Evolutionary conservation across 2,888 invertebrate species (phyloP).

Genomic region (Blastobasis adustella): DNA sequence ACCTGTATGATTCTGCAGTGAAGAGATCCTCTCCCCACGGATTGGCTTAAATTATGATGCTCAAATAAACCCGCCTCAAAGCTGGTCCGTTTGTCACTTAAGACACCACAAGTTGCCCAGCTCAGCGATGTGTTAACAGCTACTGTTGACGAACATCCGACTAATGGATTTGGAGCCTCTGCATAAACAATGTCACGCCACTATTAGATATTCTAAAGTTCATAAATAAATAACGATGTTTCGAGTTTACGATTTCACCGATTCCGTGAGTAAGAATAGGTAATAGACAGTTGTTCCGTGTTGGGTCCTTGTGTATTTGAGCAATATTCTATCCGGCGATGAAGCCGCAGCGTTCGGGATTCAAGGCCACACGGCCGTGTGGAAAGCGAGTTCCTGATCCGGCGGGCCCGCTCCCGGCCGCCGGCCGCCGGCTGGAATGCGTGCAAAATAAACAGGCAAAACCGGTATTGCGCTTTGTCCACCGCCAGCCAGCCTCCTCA

Average conservation of each 20-base stretch:
- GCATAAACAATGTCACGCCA: slow-evolving; percentile 24
- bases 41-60: slow-evolving; percentile 38
- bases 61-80: slow-evolving; percentile 32
- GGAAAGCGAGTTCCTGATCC: slow-evolving; percentile 55
- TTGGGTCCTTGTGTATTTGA: slow-evolving; percentile 1
- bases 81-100: slow-evolving; percentile 7
- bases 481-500: slow-evolving; percentile 36
- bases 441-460: slow-evolving; percentile 71
- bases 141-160: slow-evolving; percentile 26
- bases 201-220: slow-evolving; percentile 16
- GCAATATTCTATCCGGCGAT: slow-evolving; percentile 30
- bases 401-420: slow-evolving; percentile 53
- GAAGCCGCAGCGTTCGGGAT: slow-evolving; percentile 32
- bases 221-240: slow-evolving; percentile 19
- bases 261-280: background rate
- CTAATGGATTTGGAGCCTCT: slow-evolving; percentile 24
- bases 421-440: slow-evolving; percentile 60
- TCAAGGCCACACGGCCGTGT: slow-evolving; percentile 53
- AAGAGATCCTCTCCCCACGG: slow-evolving; percentile 41
- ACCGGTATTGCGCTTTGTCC: slow-evolving; percentile 62
- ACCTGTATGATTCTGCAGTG: slow-evolving; percentile 51
- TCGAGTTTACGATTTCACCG: slow-evolving; percentile 22
- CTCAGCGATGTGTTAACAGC: slow-evolving; percentile 21
- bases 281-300: no score
- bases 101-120: slow-evolving; percentile 20